Evolutionary conservation across 2,888 invertebrate species (phyloP).

Genomic region (Rhimphoctona megacephalus): DNA sequence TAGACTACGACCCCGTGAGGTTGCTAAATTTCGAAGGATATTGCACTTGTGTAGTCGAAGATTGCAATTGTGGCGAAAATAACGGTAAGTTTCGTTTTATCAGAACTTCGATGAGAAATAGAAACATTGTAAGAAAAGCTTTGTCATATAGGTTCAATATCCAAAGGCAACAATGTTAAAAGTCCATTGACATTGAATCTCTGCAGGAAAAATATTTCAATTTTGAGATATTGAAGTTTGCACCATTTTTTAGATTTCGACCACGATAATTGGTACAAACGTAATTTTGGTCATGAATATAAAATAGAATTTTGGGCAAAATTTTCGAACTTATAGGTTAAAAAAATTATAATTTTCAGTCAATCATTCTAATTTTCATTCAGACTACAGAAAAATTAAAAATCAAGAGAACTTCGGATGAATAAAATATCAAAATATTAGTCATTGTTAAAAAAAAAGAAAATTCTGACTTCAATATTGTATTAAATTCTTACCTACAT

Average conservation of each 20-base stretch:
- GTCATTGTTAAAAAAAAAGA: no score
- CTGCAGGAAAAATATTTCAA: not conserved
- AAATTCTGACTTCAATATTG: no score
- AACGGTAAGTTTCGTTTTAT: slow-evolving; percentile 63
- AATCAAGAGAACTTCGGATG: no score
- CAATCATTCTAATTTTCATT: not conserved
- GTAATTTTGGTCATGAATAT: not conserved
- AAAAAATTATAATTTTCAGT: not conserved
- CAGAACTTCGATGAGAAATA: not conserved
- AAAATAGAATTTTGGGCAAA: not conserved
- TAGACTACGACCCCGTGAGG: slow-evolving; percentile 54
- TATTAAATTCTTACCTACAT: no score
- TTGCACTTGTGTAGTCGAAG: slow-evolving; percentile 62
- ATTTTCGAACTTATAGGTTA: not conserved
- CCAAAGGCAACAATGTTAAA: not conserved
- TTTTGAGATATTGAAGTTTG: not conserved
- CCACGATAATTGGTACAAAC: not conserved
- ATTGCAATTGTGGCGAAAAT: slow-evolving; percentile 71
- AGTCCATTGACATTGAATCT: not conserved
- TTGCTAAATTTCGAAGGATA: slow-evolving; percentile 57
- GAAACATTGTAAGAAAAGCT: not conserved
- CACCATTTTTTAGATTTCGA: not conserved
- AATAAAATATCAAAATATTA: no score
- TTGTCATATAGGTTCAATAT: not conserved
- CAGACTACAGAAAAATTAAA: not conserved